Base-by-base conservation (phyloP, 2,797 vertebrate genomes). In the Lacerta bilineata region DNA sequence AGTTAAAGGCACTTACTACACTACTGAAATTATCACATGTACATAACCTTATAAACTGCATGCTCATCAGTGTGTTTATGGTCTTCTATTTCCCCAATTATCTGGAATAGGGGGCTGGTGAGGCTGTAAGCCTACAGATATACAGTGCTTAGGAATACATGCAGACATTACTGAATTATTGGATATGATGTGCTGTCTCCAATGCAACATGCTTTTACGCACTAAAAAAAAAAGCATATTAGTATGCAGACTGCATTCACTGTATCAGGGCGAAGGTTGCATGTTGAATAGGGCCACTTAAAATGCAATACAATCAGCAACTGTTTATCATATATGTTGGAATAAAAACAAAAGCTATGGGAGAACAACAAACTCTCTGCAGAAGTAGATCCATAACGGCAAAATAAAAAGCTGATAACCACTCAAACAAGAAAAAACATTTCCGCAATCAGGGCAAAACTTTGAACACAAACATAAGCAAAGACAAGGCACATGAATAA, bases 351-450 rank as follows among this genome's bases (percentile, higher is more conserved):
- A 59, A 91, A 92, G 74, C 29, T 69, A 71, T 46, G 27, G 39
- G 27, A 50, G 43, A 72, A 29, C 5, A 33, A 61, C 39, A 61
- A 23, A 46, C 3, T n/a, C 33, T 50, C n/a, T 55, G 8, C 39
- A 59, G n/a, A 78, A 78, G 36, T 25, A 90, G 78, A 2, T 64
- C 71, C 18, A 68, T 39, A 86, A 71, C 0, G 68, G 59, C 41
- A 79, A 27, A 89, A 76, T 27, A 84, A 61, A 91, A 83, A 89
- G 9, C 25, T 85, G 89, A 72, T 15, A n/a, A 79, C 85, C 5
- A 46, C 41, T 80, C 29, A 59, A 77, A 29, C 2, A 80, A 33
- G 20, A 84, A 72, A 61, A 29, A 46, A 36, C 41, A 61, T 4
- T 76, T 84, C 71, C 41, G 80, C 39, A 89, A 83, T 75, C 75